A percentile compares a stretch with the other conserved stretches of the same genome.
Conservation (phyloP, 1,140 invertebrate species). For the Branchinecta lynchi region DNA sequence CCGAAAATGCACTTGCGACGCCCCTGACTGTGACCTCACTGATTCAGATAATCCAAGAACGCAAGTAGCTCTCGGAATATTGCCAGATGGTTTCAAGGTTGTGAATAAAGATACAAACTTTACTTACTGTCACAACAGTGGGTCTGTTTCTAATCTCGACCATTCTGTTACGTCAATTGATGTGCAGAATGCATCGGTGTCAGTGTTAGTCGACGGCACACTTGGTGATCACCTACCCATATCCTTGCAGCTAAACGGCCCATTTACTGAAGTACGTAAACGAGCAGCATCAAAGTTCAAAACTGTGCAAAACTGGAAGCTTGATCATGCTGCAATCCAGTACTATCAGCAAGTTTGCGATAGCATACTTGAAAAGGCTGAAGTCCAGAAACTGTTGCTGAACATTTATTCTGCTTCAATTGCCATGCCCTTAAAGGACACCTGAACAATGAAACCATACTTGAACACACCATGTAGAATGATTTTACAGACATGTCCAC, state of each 20-base stretch:
- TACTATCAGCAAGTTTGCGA: slow-evolving; percentile 6
- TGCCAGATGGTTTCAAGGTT: slow-evolving; percentile 9
- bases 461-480: no score
- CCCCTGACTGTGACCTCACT: no score
- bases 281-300: slow-evolving; percentile 8
- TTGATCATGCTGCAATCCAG: slow-evolving; percentile 1
- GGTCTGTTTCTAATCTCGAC: slow-evolving; percentile 6
- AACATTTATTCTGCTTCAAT: slow-evolving; percentile 10
- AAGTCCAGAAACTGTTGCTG: slow-evolving; percentile 6
- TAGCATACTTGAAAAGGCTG: slow-evolving; percentile 9
- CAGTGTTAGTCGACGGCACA: slow-evolving; percentile 4
- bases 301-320: slow-evolving; percentile 1
- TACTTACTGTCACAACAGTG: slow-evolving; percentile 5
- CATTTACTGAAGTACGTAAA: neutral
- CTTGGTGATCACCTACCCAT: slow-evolving; percentile 9
- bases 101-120: slow-evolving; percentile 3
- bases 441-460: no score
- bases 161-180: slow-evolving; percentile 2
- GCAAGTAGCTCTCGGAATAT: slow-evolving; percentile 9
- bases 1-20: no score
- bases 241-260: slow-evolving; percentile 4
- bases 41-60: neutral
- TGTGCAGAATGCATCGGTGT: slow-evolving; percentile 5
- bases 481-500: no score
- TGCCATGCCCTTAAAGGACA: slow-evolving; percentile 8